phyloP scores from a whole-genome alignment of 2,888 invertebrate genomes.

The Netelia virgata region DNA sequence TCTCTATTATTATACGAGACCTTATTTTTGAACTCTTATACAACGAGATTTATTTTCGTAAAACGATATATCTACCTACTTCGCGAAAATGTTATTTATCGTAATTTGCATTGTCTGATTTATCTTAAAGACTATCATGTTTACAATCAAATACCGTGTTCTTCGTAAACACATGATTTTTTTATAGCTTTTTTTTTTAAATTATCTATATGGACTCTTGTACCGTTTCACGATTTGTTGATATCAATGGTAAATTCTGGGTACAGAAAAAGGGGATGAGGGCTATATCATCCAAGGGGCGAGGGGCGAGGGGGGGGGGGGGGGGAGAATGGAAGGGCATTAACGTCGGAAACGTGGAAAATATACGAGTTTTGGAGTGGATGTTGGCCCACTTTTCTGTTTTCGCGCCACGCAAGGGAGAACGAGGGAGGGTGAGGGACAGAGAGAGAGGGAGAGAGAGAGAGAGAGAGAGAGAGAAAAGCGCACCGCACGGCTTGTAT shows the following conservation, averaged over 20 bases:
- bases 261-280: constrained; percentile 36
- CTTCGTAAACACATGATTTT: neutral
- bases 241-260: constrained; percentile 54
- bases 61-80: too few species aligned
- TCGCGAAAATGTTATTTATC: neutral
- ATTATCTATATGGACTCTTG: neutral
- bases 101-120: neutral
- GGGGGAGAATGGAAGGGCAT: constrained; percentile 58
- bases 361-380: constrained; percentile 67
- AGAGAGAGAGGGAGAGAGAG: constrained; percentile 56
- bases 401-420: constrained; percentile 54
- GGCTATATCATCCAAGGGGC: constrained; percentile 41
- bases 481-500: constrained; percentile 32
- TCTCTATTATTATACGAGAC: too few species aligned
- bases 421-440: constrained; percentile 48
- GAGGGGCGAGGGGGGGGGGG: neutral
- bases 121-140: neutral
- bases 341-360: constrained; percentile 62
- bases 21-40: too few species aligned
- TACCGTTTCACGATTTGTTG: constrained; percentile 58
- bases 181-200: constrained; percentile 1
- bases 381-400: constrained; percentile 68
- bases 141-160: neutral
- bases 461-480: constrained; percentile 52
- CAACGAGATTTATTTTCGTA: too few species aligned